Base-by-base conservation (phyloP, 2,888 invertebrate species). In the Temnothorax unifasciatus region DNA sequence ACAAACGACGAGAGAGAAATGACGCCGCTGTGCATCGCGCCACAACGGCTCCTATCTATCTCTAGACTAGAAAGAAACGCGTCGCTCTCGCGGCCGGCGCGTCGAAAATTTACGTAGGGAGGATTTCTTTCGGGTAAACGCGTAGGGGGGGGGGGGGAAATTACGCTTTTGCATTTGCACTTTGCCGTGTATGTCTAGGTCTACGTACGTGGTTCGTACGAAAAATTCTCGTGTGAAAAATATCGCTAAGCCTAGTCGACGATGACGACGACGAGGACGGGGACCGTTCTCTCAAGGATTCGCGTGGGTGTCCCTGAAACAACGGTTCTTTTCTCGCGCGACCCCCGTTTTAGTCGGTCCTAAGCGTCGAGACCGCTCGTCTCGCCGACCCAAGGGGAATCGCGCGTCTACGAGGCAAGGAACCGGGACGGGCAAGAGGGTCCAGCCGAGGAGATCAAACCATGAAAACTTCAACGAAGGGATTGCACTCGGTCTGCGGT, bases 51-150 rank as follows among this genome's bases (percentile, higher is more conserved):
- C 90, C 90, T 88, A 89, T 92, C 91, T 89, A 92, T 92, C 92
- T 92, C 92, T 93, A 92, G 94, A 94, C 93, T 94, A 94, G 94
- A 94, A 93, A 92, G 91, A 92, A 90, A 89, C 92, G 91, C 89
- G 91, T 84, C 89, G 87, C 87, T 79, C 29, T 66, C 66, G 59
- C 57, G 63, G 76, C 15, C 34, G 85, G 75, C 88, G 86, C 92
- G 89, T 87, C 76, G 73, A 52, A 87, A 69, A 89, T 89, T 87
- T 87, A 69, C 57, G 50, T 9, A 57, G 6, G 15, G 64, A 63
- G 54, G 44, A 57, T 61, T 85, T 73, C 64, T 41, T 68, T 75
- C 63, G 87, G 66, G 76, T 69, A 84, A 73, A 61, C 21, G 69
- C 21, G 29, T 29, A 41, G 13, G 11, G 8, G 34, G 18, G 4